Conservation (phyloP, 1,140 invertebrate genomes). For the Sitobion miscanthi region DNA sequence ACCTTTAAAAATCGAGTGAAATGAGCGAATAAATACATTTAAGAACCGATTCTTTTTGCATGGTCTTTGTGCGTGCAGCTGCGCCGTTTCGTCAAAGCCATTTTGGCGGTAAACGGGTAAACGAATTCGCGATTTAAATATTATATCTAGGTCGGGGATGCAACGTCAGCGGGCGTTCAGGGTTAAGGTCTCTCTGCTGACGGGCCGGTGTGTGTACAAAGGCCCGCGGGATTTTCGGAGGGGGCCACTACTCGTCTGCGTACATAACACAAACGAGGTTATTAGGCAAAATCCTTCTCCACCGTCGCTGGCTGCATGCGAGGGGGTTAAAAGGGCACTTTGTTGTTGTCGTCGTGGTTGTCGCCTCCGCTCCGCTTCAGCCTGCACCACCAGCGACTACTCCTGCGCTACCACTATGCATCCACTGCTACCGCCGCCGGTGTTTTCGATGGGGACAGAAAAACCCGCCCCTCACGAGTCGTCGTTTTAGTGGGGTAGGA, state of each 20-base stretch:
- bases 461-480: not conserved
- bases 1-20: not conserved
- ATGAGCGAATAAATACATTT: not conserved
- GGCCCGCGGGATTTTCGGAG: not conserved
- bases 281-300: constrained; percentile 44
- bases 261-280: constrained; percentile 36
- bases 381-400: not conserved
- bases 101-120: not conserved
- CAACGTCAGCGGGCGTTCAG: not conserved
- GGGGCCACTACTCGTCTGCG: not conserved
- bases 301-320: not conserved
- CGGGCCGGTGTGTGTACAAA: not conserved
- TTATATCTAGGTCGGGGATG: constrained; percentile 28
- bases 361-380: not conserved
- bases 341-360: constrained; percentile 5
- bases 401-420: not conserved
- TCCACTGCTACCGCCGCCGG: not conserved
- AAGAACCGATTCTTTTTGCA: not conserved
- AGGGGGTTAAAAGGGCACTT: constrained; percentile 50
- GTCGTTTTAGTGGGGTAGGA: constrained; percentile 27
- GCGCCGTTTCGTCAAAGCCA: not conserved
- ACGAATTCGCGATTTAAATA: constrained; percentile 11
- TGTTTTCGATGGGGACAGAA: constrained; percentile 16
- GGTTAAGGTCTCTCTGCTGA: constrained; percentile 16
- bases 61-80: not conserved